Conservation (phyloP, 2,113 vertebrate species). For the Peucedramus taeniatus region DNA sequence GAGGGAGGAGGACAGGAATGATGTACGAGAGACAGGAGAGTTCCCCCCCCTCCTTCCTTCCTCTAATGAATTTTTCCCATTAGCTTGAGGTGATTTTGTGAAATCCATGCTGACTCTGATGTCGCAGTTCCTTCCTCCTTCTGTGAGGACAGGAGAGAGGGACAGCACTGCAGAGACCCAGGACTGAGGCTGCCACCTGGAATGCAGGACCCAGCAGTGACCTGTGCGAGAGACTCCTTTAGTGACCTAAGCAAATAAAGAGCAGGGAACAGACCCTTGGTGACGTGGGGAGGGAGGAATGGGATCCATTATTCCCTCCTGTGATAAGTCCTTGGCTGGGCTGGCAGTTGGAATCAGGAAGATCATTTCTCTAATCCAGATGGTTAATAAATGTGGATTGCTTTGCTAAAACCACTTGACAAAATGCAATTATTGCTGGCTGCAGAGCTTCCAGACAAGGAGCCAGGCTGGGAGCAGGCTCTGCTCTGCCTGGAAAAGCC, state of each 20-base stretch:
- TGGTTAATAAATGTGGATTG: conserved; percentile 37
- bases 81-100: not conserved
- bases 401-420: conserved; percentile 27
- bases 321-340: not conserved
- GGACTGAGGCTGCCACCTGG: not conserved
- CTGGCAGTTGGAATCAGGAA: conserved; percentile 10
- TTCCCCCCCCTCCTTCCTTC: not conserved
- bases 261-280: not conserved
- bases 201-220: not conserved
- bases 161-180: not conserved
- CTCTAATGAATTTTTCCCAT: not conserved
- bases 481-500: not conserved
- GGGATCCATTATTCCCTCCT: not conserved
- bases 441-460: not conserved
- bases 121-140: not conserved
- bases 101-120: not conserved
- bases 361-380: conserved; percentile 25
- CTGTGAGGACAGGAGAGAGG: not conserved
- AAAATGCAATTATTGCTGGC: not conserved
- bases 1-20: not conserved
- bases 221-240: not conserved
- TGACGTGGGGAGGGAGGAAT: not conserved
- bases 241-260: not conserved
- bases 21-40: not conserved
- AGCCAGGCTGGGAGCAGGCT: not conserved